Percentiles rank a stretch among this genome's conserved stretches.
These are phyloP conservation scores for Cactoblastis cactorum DNA, from an alignment of 2,888 invertebrate species.

Conservation along the genomic window DNA sequence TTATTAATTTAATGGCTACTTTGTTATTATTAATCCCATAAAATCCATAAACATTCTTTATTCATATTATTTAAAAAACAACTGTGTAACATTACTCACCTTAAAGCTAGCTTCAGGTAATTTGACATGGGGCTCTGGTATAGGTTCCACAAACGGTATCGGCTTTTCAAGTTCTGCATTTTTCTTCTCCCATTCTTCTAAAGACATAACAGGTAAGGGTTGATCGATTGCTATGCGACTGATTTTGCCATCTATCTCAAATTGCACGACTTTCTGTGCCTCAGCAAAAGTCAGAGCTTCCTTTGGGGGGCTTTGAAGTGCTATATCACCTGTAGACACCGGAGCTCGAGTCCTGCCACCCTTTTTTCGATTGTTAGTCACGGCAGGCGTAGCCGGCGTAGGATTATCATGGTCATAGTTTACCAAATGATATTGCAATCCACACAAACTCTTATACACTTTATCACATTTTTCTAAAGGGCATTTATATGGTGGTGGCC, in stretches of 20 bases:
- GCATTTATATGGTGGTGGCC: slow-evolving; percentile 91
- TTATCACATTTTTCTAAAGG: slow-evolving; percentile 91
- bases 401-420: slow-evolving; percentile 92
- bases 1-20: too few relatives aligned
- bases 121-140: slow-evolving; percentile 65
- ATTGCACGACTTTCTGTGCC: slow-evolving; percentile 90
- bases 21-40: too few relatives aligned
- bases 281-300: slow-evolving; percentile 90
- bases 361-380: slow-evolving; percentile 82
- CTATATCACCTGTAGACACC: slow-evolving; percentile 79
- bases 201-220: slow-evolving; percentile 83
- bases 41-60: too few relatives aligned
- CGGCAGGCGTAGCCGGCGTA: slow-evolving; percentile 80
- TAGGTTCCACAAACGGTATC: slow-evolving; percentile 60
- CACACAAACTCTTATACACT: slow-evolving; percentile 91
- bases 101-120: slow-evolving; percentile 70
- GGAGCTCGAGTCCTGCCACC: slow-evolving; percentile 77
- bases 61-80: too few relatives aligned
- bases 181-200: slow-evolving; percentile 82
- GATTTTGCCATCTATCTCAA: slow-evolving; percentile 90
- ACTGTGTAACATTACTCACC: slow-evolving; percentile 34
- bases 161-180: slow-evolving; percentile 70
- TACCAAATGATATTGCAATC: slow-evolving; percentile 91
- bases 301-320: slow-evolving; percentile 75
- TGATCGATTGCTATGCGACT: slow-evolving; percentile 83